A percentile compares a stretch with the other conserved stretches of the same genome.
These are phyloP conservation scores for Kryptopterus vitreolus DNA, from an alignment of 2,797 vertebrate species.

Conservation along the genomic window DNA sequence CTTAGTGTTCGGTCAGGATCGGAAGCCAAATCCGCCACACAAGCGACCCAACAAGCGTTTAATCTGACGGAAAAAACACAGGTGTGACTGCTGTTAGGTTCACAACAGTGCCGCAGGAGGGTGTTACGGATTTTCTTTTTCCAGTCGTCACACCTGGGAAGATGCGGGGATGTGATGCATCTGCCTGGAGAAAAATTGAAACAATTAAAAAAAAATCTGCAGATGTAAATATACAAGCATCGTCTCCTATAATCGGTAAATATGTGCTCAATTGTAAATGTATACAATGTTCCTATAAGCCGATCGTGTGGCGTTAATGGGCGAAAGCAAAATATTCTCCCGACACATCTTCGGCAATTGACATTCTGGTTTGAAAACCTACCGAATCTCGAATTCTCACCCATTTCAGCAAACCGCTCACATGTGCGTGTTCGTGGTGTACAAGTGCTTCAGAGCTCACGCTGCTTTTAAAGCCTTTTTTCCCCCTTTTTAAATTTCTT, in stretches of 20 bases:
- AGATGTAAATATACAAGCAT: background rate
- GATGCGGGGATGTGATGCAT: conserved; percentile 75
- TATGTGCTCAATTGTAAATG: background rate
- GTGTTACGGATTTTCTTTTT: conserved; percentile 67
- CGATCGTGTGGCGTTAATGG: background rate
- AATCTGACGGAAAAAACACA: conserved; percentile 55
- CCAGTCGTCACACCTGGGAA: conserved; percentile 76
- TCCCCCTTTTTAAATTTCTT: too few relatives aligned
- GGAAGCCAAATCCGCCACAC: conserved; percentile 53
- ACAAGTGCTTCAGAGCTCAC: too few relatives aligned
- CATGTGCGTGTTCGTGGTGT: too few relatives aligned
- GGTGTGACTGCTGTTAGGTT: conserved; percentile 61
- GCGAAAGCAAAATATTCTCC: background rate
- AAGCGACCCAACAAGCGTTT: conserved; percentile 10
- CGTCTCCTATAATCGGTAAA: background rate
- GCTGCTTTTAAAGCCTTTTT: too few relatives aligned
- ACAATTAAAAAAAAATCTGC: conserved; percentile 70
- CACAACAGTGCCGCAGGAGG: conserved; percentile 69
- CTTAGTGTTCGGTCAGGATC: conserved; percentile 31
- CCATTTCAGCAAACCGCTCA: too few relatives aligned
- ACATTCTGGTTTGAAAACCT: background rate
- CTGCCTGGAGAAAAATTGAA: conserved; percentile 78
- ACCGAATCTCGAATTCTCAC: background rate
- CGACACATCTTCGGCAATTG: background rate
- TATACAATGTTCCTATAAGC: too few relatives aligned